Conservation (phyloP, 2,888 invertebrate genomes). For the Morinoia aosen region DNA sequence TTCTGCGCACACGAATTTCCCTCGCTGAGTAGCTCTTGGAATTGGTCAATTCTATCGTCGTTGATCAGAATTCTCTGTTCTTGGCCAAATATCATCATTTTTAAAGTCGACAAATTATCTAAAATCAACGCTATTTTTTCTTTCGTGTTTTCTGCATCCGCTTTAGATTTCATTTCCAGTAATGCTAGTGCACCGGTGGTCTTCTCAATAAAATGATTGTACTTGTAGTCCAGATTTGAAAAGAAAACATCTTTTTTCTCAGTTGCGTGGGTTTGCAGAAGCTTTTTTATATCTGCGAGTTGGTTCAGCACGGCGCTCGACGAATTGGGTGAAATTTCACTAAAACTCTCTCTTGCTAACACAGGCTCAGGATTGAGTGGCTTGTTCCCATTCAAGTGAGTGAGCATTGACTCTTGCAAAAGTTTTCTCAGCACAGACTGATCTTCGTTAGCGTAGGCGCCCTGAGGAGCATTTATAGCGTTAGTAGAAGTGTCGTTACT, state of each 20-base stretch:
- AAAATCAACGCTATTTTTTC: conserved; percentile 21
- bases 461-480: neutral
- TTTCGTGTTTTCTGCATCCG: neutral
- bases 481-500: neutral
- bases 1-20: neutral
- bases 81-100: conserved; percentile 43
- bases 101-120: conserved; percentile 25
- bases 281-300: neutral
- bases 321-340: neutral
- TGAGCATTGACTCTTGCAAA: neutral
- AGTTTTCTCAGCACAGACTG: neutral
- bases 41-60: neutral
- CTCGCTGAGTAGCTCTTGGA: neutral
- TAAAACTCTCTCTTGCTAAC: neutral
- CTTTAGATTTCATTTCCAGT: neutral
- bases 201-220: neutral
- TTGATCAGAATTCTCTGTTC: conserved; percentile 1
- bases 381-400: neutral
- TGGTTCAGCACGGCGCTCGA: conserved; percentile 6
- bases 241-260: neutral
- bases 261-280: neutral
- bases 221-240: conserved; percentile 14
- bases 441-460: neutral
- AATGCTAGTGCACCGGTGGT: neutral
- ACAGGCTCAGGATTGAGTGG: neutral